Percentiles rank a stretch among this genome's conserved stretches.
Conservation (phyloP, 2,888 invertebrate genomes). For the Brenthis hecate region DNA sequence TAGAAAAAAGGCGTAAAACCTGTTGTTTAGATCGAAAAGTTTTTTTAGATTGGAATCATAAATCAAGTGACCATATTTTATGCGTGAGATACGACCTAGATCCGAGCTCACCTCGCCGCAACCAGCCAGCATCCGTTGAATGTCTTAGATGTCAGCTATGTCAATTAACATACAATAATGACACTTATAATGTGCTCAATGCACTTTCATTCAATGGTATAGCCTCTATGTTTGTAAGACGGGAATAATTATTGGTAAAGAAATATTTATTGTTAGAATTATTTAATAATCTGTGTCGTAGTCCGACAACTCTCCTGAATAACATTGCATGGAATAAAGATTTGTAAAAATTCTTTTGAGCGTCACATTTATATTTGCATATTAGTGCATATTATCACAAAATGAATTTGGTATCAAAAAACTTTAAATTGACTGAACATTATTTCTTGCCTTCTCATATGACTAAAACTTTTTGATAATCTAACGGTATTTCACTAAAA, state of each 20-base stretch:
- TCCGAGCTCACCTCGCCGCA: conserved; percentile 25
- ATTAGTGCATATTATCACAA: too few species aligned
- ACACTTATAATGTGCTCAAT: conserved; percentile 30
- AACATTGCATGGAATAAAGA: too few species aligned
- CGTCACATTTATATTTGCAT: too few species aligned
- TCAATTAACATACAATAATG: conserved; percentile 39
- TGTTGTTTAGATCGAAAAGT: neutral
- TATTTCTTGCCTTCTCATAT: too few species aligned
- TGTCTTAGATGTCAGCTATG: conserved; percentile 31
- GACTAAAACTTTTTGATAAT: too few species aligned
- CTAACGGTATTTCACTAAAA: too few species aligned
- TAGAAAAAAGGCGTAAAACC: neutral
- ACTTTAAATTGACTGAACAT: too few species aligned
- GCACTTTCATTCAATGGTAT: conserved; percentile 25
- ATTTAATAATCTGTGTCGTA: neutral
- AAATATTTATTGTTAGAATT: neutral
- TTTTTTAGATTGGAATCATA: conserved; percentile 17
- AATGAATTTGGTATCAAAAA: too few species aligned
- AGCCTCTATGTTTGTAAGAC: neutral
- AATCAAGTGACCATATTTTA: conserved; percentile 5
- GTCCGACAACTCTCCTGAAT: too few species aligned
- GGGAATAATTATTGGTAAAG: neutral
- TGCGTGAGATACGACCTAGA: conserved; percentile 25
- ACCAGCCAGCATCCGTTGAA: conserved; percentile 28
- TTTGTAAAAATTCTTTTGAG: too few species aligned